A percentile compares a stretch with the other conserved stretches of the same genome.
Conservation (phyloP, 2,797 vertebrate genomes). For the Ctenosaura bakeri region DNA sequence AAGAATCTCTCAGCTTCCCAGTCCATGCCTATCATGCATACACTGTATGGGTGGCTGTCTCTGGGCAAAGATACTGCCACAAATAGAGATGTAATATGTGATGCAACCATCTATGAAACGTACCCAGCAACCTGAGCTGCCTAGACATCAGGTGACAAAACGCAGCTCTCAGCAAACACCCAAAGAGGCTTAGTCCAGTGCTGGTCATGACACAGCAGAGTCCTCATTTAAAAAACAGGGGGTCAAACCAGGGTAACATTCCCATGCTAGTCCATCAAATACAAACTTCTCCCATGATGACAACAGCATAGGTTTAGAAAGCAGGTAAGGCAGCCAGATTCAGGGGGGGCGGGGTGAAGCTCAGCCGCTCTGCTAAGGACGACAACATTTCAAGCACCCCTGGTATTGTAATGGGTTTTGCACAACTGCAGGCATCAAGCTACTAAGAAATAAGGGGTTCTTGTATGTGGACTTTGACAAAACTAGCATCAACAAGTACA, state of each 20-base stretch:
- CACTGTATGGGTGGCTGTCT: neutral
- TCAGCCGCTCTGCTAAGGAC: neutral
- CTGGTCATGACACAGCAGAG: neutral
- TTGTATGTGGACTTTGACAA: neutral
- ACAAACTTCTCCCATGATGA: neutral
- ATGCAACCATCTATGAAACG: neutral
- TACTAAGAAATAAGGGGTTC: neutral
- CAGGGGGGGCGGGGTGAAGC: neutral
- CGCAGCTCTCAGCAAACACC: neutral
- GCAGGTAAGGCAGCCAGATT: neutral
- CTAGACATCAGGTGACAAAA: conserved; percentile 8
- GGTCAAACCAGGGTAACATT: neutral
- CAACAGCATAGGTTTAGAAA: neutral
- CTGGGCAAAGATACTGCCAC: neutral
- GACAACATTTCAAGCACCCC: neutral
- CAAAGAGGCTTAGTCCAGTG: neutral
- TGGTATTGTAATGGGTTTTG: neutral
- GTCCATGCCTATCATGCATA: rapidly evolving
- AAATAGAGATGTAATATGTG: conserved; percentile 20
- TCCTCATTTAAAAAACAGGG: neutral
- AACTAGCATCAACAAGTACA: neutral
- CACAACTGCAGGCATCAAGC: neutral
- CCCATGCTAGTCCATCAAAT: neutral
- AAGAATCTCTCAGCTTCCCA: neutral
- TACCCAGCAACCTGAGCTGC: neutral